Evolutionary conservation across 2,113 vertebrate species (phyloP).

Genomic region (Mugil cephalus): DNA sequence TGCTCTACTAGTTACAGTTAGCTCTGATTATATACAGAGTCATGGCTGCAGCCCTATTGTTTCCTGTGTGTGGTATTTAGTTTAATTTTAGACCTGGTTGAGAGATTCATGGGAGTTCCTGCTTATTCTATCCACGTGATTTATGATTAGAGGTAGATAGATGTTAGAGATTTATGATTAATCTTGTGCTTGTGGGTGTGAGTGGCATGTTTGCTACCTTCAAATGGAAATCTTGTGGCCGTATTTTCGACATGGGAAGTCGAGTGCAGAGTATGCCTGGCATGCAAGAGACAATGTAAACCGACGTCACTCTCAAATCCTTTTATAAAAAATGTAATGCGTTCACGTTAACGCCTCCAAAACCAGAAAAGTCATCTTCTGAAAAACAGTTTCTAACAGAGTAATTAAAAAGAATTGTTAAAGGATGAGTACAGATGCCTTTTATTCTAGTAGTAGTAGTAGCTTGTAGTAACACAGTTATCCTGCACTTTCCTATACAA

Average conservation of each 20-base stretch:
- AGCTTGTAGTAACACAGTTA: no score
- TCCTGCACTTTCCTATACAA: no score
- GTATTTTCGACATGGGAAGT: constrained; percentile 15
- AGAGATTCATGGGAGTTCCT: constrained; percentile 20
- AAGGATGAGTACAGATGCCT: no score
- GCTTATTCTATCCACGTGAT: not conserved
- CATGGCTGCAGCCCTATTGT: not conserved
- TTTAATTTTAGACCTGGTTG: constrained; percentile 9
- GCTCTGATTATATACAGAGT: constrained; percentile 10
- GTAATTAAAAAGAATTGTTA: no score
- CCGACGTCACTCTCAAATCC: not conserved
- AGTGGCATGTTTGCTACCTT: not conserved
- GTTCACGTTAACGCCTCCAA: not conserved
- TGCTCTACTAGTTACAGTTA: constrained; percentile 39
- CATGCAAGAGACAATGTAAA: not conserved
- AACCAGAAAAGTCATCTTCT: not conserved
- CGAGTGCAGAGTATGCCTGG: constrained; percentile 1
- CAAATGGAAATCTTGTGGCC: not conserved
- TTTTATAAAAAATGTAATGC: not conserved
- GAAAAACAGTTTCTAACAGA: no score
- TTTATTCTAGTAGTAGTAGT: no score
- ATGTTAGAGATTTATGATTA: no score
- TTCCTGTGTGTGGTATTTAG: constrained; percentile 35
- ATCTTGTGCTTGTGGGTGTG: not conserved
- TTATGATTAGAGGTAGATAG: not conserved